Evolutionary conservation across 2,797 vertebrate genomes (phyloP).

Genomic region (Spinibarbus caldwelli): DNA sequence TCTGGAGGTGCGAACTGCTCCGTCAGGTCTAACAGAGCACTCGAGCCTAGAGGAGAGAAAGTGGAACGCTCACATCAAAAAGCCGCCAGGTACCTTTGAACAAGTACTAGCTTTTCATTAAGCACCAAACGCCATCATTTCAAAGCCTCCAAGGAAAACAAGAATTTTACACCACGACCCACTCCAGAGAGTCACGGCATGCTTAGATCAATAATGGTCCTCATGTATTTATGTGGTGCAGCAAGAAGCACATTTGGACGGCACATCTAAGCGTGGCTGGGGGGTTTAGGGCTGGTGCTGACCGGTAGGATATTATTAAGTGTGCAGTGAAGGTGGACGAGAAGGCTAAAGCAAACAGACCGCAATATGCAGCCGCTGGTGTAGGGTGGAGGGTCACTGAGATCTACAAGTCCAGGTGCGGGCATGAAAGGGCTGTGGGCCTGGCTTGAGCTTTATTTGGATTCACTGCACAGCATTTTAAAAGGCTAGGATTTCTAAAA

Average conservation of each 20-base stretch:
- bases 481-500: constrained; percentile 71
- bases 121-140: constrained; percentile 11
- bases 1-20: constrained; percentile 94
- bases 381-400: constrained; percentile 64
- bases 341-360: constrained; percentile 72
- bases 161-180: constrained; percentile 13
- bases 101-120: constrained; percentile 28
- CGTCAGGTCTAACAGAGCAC: constrained; percentile 84
- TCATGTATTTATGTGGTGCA: constrained; percentile 21
- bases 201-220: constrained; percentile 8
- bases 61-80: constrained; percentile 47
- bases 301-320: constrained; percentile 63
- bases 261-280: constrained; percentile 10
- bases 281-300: constrained; percentile 25
- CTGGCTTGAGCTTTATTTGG: constrained; percentile 76
- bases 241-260: constrained; percentile 11
- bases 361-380: constrained; percentile 72
- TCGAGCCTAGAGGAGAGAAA: constrained; percentile 70
- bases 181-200: background rate
- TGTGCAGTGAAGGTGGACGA: constrained; percentile 62
- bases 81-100: constrained; percentile 3
- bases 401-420: constrained; percentile 78
- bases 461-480: constrained; percentile 73
- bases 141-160: constrained; percentile 16
- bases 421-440: constrained; percentile 77